Percentiles rank a stretch among this genome's conserved stretches.
phyloP scores from a whole-genome alignment of 2,113 vertebrate genomes.

The Cyphomyrus discorhynchus region DNA sequence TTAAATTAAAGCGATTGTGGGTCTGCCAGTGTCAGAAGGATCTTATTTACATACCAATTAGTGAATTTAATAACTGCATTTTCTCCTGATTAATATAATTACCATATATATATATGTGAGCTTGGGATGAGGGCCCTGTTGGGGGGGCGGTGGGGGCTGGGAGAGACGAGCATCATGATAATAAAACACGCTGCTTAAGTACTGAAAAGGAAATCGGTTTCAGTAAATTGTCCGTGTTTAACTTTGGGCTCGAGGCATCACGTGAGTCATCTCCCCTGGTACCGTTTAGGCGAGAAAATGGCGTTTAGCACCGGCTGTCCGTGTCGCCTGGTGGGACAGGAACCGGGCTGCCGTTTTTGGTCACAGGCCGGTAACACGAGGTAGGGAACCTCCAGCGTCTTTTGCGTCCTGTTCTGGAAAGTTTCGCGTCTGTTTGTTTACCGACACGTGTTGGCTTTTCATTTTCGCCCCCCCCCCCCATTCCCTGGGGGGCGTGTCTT shows the following conservation, averaged over 20 bases:
- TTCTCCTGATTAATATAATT: constrained; percentile 38
- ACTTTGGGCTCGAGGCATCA: constrained; percentile 58
- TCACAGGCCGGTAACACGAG: constrained; percentile 15
- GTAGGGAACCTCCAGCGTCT: not conserved
- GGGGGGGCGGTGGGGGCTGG: not conserved
- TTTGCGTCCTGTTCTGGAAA: not conserved
- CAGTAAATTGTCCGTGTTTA: constrained; percentile 57
- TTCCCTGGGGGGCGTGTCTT: not conserved
- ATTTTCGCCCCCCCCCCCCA: too few relatives aligned
- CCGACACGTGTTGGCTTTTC: not conserved
- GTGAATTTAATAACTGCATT: constrained; percentile 41
- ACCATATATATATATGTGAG: constrained; percentile 27
- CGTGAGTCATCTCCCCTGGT: constrained; percentile 58
- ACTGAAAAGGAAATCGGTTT: not conserved
- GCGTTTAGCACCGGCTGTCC: constrained; percentile 49
- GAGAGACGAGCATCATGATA: constrained; percentile 10
- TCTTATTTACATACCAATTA: constrained; percentile 45
- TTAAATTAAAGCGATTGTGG: constrained; percentile 39
- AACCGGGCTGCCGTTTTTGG: constrained; percentile 46
- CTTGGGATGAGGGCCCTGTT: not conserved
- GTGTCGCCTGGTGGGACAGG: constrained; percentile 47
- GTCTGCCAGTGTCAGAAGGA: constrained; percentile 31
- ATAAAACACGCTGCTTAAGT: constrained; percentile 10
- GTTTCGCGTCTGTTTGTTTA: not conserved
- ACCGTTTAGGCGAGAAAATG: constrained; percentile 60